These are phyloP conservation scores for Lasius fuliginosus DNA, from an alignment of 2,888 invertebrate genomes.

Conservation along the genomic window DNA sequence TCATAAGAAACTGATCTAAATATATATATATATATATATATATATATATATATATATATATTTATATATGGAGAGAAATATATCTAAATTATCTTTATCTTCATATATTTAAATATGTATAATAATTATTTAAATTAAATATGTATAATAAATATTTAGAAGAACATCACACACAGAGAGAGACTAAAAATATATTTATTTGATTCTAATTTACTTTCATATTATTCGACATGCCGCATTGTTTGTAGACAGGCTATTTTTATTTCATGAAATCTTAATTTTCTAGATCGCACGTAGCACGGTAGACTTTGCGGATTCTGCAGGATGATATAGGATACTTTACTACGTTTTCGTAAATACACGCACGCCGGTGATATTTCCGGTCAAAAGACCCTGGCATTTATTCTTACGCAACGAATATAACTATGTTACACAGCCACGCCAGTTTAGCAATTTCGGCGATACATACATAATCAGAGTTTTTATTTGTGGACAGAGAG, in stretches of 20 bases:
- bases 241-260: background rate
- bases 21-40: too few species aligned
- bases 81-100: background rate
- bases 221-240: background rate
- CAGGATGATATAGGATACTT: slow-evolving; percentile 1
- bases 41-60: too few species aligned
- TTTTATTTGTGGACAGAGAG: slow-evolving; percentile 43
- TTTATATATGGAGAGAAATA: background rate
- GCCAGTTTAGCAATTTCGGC: slow-evolving; percentile 33
- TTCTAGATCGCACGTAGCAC: background rate
- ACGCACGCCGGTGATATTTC: background rate
- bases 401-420: slow-evolving; percentile 45
- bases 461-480: slow-evolving; percentile 1
- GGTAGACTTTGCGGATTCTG: background rate
- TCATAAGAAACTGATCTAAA: background rate
- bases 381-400: slow-evolving; percentile 23
- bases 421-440: background rate
- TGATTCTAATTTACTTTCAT: background rate
- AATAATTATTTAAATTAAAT: background rate
- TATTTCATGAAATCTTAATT: slow-evolving; percentile 1
- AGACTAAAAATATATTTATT: background rate
- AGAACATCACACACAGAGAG: background rate
- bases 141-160: background rate
- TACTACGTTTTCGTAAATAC: background rate
- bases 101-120: background rate